Conservation (phyloP, 2,113 vertebrate species). For the Butorides virescens region DNA sequence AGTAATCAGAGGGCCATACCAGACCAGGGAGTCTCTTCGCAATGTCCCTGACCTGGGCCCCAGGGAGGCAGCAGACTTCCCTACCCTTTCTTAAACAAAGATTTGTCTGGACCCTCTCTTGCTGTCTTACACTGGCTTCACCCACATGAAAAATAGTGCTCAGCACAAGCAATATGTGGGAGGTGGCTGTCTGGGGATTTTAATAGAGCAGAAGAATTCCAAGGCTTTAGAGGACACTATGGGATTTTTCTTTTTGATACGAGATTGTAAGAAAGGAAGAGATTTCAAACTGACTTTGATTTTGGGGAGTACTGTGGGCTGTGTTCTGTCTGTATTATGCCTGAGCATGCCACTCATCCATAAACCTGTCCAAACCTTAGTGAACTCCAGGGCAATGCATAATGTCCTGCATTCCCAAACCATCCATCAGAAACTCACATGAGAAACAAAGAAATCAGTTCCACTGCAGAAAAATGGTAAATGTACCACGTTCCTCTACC, state of each 20-base stretch:
- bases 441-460: background rate
- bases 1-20: too few relatives aligned
- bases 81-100: background rate
- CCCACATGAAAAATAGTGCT: background rate
- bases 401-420: slow-evolving; percentile 36
- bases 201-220: slow-evolving; percentile 53
- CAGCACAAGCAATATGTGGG: background rate
- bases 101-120: background rate
- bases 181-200: slow-evolving; percentile 45
- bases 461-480: background rate
- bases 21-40: too few relatives aligned
- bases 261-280: slow-evolving; percentile 37
- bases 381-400: slow-evolving; percentile 52
- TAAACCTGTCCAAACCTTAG: slow-evolving; percentile 56
- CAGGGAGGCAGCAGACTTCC: too few relatives aligned
- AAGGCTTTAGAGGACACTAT: slow-evolving; percentile 9
- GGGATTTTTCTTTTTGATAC: slow-evolving; percentile 57
- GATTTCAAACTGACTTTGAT: slow-evolving; percentile 58
- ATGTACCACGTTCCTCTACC: background rate
- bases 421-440: slow-evolving; percentile 1
- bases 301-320: slow-evolving; percentile 16
- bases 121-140: background rate
- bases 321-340: slow-evolving; percentile 48
- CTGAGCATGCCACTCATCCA: slow-evolving; percentile 38
- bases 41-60: too few relatives aligned